phyloP scores from a whole-genome alignment of 1,140 invertebrate genomes.

The Rhopalosiphum maidis region DNA sequence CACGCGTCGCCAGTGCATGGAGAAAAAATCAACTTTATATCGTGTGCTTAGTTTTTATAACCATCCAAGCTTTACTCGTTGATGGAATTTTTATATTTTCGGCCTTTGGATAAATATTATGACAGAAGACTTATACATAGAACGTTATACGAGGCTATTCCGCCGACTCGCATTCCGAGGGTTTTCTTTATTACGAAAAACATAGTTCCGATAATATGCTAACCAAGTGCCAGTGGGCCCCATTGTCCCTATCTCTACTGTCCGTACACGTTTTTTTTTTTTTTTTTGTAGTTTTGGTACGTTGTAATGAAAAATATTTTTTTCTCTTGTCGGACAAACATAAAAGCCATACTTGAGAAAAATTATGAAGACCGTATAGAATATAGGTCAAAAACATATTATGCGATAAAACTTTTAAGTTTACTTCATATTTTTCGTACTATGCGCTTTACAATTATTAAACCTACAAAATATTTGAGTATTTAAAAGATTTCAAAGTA shows the following conservation, averaged over 20 bases:
- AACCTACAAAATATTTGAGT: not conserved
- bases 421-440: not conserved
- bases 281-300: not conserved
- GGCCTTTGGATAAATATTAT: not conserved
- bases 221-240: not conserved
- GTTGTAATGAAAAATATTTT: not conserved
- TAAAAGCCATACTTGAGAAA: not conserved
- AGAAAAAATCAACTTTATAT: not conserved
- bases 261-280: not conserved
- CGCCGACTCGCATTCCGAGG: not conserved
- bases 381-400: not conserved
- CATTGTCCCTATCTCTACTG: conserved; percentile 4
- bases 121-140: not conserved
- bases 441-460: not conserved
- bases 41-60: conserved; percentile 23
- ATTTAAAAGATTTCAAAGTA: not conserved
- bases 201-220: conserved; percentile 7
- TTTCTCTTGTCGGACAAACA: not conserved
- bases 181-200: not conserved
- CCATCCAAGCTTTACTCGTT: not conserved
- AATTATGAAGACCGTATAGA: not conserved
- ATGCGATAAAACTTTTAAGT: not conserved
- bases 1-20: too few relatives aligned
- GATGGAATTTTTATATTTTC: not conserved
- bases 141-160: not conserved